Base-by-base conservation (phyloP, 2,113 vertebrate species). In the Lanius ludovicianus region DNA sequence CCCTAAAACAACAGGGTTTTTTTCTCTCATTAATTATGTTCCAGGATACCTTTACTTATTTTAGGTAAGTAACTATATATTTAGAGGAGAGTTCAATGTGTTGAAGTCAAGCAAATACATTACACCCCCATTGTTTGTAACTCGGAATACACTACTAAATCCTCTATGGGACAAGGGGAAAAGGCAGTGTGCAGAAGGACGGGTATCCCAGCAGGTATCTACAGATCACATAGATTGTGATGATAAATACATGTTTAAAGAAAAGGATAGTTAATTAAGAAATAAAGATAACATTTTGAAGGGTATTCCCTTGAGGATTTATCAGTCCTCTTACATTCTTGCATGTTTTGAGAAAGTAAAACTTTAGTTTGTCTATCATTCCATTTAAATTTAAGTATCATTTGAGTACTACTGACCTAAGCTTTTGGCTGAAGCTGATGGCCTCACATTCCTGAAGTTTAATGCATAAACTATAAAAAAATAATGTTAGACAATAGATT, bases 281-380 rank as follows among this genome's bases (percentile, higher is more conserved):
- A 82, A 42, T 59, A 88, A 91, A 92, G 20, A 74, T 42, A 93
- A 69, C 20, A 73, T 84, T 86, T 91, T 79, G 44, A 89, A 86
- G 9, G 6, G 9, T 89, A n/a, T 56, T 60, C 3, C 10, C 24
- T 21, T 75, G 52, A 57, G 31, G 17, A 76, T 39, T 22, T 21
- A 77, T 88, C 6, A 28, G 27, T 19, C 17, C 19, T 59, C 10
- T 81, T 89, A 84, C n/a, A 76, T 77, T 82, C 50, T 82, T 56
- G n/a, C 23, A 59, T 82, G 22, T 67, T 52, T 62, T 82, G 31
- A 65, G 77, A 70, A 97, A 83, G 17, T n/a, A 60, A 75, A 77
- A 25, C 15, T 90, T 93, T 31, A 49, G 18, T 78, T 74, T 56
- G 25, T 19, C 13, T 25, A 53, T 84, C 21, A 10, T 86, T 62